Evolutionary conservation across 2,888 invertebrate genomes (phyloP).

Genomic region (Plutella xylostella): DNA sequence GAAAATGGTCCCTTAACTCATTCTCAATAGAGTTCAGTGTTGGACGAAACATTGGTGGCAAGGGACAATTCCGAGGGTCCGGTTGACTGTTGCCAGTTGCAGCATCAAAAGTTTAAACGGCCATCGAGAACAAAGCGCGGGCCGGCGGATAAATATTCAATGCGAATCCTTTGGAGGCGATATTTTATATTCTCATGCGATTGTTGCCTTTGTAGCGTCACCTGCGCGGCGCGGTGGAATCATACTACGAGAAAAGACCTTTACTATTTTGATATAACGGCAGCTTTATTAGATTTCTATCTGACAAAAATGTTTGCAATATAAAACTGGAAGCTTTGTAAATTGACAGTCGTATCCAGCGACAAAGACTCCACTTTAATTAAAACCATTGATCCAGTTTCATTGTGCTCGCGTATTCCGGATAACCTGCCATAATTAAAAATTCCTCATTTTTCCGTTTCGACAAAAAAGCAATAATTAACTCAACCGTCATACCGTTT

Average conservation of each 20-base stretch:
- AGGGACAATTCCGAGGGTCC: constrained; percentile 52
- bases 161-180: constrained; percentile 66
- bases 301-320: neutral
- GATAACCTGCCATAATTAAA: neutral
- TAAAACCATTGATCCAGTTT: neutral
- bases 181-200: constrained; percentile 57
- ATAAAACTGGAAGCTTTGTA: neutral
- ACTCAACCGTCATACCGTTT: constrained; percentile 21
- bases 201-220: constrained; percentile 51
- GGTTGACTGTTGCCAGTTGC: constrained; percentile 67
- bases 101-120: constrained; percentile 71
- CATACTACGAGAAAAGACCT: constrained; percentile 18
- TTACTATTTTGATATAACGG: neutral
- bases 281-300: neutral
- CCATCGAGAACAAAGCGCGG: constrained; percentile 58
- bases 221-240: constrained; percentile 52
- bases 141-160: constrained; percentile 61
- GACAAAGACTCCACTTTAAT: neutral
- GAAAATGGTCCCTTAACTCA: constrained; percentile 21
- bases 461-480: constrained; percentile 28
- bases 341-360: neutral
- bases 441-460: neutral
- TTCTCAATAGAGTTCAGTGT: too few species aligned
- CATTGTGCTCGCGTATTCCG: neutral
- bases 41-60: too few species aligned